phyloP scores from a whole-genome alignment of 1,140 invertebrate genomes.

The Drosophila mojavensis region DNA sequence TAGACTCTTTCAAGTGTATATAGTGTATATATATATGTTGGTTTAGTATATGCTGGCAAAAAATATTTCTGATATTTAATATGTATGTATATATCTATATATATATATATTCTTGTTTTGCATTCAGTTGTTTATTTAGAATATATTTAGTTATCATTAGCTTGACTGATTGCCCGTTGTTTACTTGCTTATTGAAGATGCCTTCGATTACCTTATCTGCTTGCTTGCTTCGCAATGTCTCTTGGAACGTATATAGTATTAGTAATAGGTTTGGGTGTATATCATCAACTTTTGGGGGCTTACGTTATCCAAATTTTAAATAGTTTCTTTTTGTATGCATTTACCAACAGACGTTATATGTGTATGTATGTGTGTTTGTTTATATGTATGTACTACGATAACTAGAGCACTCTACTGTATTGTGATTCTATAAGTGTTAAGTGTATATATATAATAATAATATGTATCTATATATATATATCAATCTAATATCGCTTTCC shows the following conservation, averaged over 20 bases:
- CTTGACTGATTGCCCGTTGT: constrained; percentile 71
- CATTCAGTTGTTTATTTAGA: constrained; percentile 26
- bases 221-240: constrained; percentile 21
- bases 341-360: constrained; percentile 57
- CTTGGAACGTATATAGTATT: constrained; percentile 54
- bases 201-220: constrained; percentile 11
- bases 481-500: constrained; percentile 43
- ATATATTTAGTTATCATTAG: constrained; percentile 57
- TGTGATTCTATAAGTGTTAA: constrained; percentile 3
- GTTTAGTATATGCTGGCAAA: constrained; percentile 68
- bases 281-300: constrained; percentile 49
- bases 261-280: constrained; percentile 23
- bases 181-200: constrained; percentile 62
- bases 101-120: constrained; percentile 35
- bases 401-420: constrained; percentile 70
- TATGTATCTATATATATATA: constrained; percentile 52
- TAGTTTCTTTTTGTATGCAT: constrained; percentile 47
- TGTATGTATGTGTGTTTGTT: constrained; percentile 33
- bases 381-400: constrained; percentile 60
- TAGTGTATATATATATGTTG: constrained; percentile 34
- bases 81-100: constrained; percentile 38
- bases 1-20: constrained; percentile 44
- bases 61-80: constrained; percentile 56
- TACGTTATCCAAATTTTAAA: constrained; percentile 47
- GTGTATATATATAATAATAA: too few relatives aligned